phyloP scores from a whole-genome alignment of 2,797 vertebrate genomes.

The Diplodus puntazzo region DNA sequence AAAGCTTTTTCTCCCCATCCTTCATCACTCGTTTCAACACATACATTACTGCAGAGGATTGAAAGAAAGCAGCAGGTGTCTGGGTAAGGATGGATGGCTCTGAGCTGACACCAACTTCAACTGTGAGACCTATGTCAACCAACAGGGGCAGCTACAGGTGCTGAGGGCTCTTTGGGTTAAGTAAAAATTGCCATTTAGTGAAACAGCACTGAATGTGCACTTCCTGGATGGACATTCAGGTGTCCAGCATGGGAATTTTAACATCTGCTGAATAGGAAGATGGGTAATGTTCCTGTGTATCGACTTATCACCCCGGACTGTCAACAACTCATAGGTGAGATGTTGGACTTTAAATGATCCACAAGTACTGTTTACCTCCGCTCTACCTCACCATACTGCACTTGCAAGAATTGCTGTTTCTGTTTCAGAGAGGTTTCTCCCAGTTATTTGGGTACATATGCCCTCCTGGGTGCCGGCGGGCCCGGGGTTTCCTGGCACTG shows the following conservation, averaged over 20 bases:
- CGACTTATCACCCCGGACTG: neutral
- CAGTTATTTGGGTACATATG: neutral
- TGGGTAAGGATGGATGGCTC: neutral
- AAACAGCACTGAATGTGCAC: neutral
- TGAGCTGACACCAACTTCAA: neutral
- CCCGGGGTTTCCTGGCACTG: too few relatives aligned
- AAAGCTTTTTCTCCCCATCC: neutral
- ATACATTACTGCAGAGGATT: neutral
- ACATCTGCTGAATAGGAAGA: conserved; percentile 20
- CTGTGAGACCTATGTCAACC: neutral
- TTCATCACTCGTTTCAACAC: neutral
- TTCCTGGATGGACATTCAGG: conserved; percentile 1
- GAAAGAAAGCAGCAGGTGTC: neutral
- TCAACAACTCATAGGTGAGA: neutral
- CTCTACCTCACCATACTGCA: neutral
- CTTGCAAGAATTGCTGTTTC: neutral
- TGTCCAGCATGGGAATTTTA: conserved; percentile 15
- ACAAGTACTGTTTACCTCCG: neutral
- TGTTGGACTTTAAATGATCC: too few relatives aligned
- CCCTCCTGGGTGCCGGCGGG: too few relatives aligned
- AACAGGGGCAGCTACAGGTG: neutral
- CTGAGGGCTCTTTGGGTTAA: neutral
- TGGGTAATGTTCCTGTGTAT: neutral
- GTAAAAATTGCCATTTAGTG: neutral
- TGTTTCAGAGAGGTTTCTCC: neutral